A percentile compares a stretch with the other conserved stretches of the same genome.
These are phyloP conservation scores for Echiichthys vipera DNA, from an alignment of 2,797 vertebrate species.

Conservation along the genomic window DNA sequence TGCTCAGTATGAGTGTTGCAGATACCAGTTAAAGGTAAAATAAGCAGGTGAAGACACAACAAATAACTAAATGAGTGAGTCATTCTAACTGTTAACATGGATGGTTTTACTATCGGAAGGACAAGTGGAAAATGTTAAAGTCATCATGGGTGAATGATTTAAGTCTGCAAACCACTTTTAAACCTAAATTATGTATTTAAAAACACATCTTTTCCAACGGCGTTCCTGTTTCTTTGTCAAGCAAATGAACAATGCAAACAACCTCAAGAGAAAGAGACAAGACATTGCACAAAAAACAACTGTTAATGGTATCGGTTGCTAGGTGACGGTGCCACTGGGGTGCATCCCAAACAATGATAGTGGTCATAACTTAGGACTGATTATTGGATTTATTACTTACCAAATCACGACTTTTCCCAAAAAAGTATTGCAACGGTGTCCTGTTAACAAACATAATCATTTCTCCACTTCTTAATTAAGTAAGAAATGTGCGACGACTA, in stretches of 20 bases:
- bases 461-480: neutral
- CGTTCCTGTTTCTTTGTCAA: neutral
- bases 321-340: neutral
- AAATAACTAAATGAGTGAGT: constrained; percentile 1
- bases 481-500: neutral
- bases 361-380: neutral
- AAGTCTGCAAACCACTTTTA: neutral
- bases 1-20: neutral
- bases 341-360: neutral
- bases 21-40: constrained; percentile 1
- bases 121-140: neutral
- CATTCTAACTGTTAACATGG: neutral
- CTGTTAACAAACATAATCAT: neutral
- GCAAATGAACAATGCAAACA: neutral
- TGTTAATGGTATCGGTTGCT: neutral
- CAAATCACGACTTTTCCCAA: neutral
- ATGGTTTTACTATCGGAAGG: neutral
- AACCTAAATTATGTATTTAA: neutral
- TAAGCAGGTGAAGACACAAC: neutral
- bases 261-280: neutral
- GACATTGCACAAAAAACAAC: neutral
- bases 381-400: neutral
- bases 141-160: neutral
- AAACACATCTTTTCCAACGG: neutral
- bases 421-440: neutral